Percentiles rank a stretch among this genome's conserved stretches.
phyloP scores from a whole-genome alignment of 2,888 invertebrate species.

The Coleophora flavipennella region DNA sequence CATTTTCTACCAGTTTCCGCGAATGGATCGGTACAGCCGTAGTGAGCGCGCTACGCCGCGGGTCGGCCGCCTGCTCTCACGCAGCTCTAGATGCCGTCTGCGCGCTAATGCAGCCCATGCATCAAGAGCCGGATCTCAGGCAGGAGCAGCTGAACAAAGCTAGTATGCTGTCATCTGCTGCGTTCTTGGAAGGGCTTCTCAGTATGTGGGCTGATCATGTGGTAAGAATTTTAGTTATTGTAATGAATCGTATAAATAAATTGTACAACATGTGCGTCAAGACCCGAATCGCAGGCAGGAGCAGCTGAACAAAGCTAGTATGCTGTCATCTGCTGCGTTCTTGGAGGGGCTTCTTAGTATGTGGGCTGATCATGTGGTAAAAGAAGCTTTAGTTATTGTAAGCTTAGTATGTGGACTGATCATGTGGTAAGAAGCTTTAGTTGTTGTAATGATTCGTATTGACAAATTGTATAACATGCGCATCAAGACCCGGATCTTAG shows the following conservation, averaged over 20 bases:
- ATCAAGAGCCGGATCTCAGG: constrained; percentile 94
- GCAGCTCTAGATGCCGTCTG: constrained; percentile 98
- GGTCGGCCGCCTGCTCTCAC: constrained; percentile 92
- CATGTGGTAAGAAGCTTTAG: constrained; percentile 83
- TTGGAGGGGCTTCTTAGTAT: constrained; percentile 93
- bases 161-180: constrained; percentile 90
- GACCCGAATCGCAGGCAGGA: constrained; percentile 98
- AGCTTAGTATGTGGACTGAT: constrained; percentile 83
- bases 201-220: constrained; percentile 97
- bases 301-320: constrained; percentile 96
- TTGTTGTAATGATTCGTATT: too few species aligned
- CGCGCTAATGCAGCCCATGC: constrained; percentile 99
- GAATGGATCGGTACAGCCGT: constrained; percentile 96
- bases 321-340: constrained; percentile 92
- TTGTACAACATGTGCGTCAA: constrained; percentile 96
- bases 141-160: constrained; percentile 99
- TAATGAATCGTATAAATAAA: too few species aligned
- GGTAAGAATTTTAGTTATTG: constrained; percentile 75
- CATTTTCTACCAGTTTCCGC: constrained; percentile 82
- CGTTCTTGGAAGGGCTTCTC: constrained; percentile 93
- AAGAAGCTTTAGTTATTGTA: constrained; percentile 27
- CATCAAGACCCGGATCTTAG: constrained; percentile 95
- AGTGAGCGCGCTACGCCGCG: constrained; percentile 88
- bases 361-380: constrained; percentile 95
- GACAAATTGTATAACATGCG: constrained; percentile 95